phyloP scores from a whole-genome alignment of 2,113 vertebrate genomes.

The Nerophis ophidion region DNA sequence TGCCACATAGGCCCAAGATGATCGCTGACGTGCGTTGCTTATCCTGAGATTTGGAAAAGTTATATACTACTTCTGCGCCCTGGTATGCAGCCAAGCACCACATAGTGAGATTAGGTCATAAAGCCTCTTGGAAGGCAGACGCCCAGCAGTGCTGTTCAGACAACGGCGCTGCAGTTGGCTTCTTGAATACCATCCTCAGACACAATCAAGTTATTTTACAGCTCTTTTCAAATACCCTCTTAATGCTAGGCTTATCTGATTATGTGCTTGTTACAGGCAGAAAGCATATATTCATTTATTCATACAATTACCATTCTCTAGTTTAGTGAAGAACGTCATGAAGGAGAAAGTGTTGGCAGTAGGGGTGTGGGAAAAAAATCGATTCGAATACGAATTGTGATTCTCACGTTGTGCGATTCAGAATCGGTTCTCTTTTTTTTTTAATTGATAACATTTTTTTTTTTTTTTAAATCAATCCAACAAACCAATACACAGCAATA shows the following conservation, averaged over 20 bases:
- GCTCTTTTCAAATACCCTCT: conserved; percentile 30
- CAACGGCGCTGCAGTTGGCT: conserved; percentile 14
- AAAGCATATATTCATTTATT: conserved; percentile 1
- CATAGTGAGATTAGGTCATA: conserved; percentile 60
- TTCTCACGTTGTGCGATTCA: too few species aligned
- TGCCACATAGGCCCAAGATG: conserved; percentile 31
- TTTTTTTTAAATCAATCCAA: too few species aligned
- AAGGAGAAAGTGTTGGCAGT: conserved; percentile 21
- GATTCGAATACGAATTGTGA: too few species aligned
- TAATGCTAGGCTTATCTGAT: conserved; percentile 16
- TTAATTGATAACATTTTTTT: too few species aligned
- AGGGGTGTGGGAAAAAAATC: too few species aligned
- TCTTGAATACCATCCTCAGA: conserved; percentile 23
- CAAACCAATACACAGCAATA: too few species aligned
- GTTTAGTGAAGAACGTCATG: conserved; percentile 18
- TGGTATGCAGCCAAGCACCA: conserved; percentile 50
- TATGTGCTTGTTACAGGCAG: background rate
- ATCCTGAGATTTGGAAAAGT: conserved; percentile 42
- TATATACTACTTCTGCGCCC: conserved; percentile 26
- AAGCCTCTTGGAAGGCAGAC: conserved; percentile 34
- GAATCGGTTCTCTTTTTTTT: too few species aligned
- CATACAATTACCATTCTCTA: background rate
- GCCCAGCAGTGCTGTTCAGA: conserved; percentile 30
- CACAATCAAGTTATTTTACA: conserved; percentile 34
- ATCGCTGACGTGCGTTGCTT: conserved; percentile 53